Evolutionary conservation across 2,888 invertebrate species (phyloP).

Genomic region (Lamproptera curius): DNA sequence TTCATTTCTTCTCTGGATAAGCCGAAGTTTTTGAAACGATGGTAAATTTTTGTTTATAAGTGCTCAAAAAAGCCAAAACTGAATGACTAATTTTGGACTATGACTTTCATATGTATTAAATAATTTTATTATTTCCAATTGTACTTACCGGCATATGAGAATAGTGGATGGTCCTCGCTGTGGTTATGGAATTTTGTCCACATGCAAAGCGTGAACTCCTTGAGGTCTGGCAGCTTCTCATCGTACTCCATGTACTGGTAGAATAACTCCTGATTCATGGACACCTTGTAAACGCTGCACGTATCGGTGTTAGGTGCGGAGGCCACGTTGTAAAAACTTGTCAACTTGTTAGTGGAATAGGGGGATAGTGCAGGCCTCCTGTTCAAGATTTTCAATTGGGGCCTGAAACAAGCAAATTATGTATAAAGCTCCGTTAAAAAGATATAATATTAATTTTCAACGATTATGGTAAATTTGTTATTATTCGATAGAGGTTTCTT

Average conservation of each 20-base stretch:
- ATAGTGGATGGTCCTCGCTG: slow-evolving; percentile 88
- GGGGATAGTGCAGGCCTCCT: slow-evolving; percentile 41
- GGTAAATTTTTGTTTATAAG: too few species aligned
- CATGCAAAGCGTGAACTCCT: slow-evolving; percentile 90
- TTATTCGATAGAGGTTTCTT: too few species aligned
- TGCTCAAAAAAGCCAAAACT: neutral
- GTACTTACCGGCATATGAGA: slow-evolving; percentile 87
- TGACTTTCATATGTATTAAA: neutral
- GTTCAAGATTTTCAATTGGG: slow-evolving; percentile 56
- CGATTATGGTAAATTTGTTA: too few species aligned
- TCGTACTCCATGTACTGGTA: slow-evolving; percentile 87
- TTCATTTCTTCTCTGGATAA: neutral
- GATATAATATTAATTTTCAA: too few species aligned
- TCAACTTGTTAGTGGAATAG: slow-evolving; percentile 42
- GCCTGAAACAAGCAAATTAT: slow-evolving; percentile 34
- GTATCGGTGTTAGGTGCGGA: slow-evolving; percentile 59
- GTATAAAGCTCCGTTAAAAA: neutral
- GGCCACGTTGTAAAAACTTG: slow-evolving; percentile 31
- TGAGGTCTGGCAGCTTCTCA: slow-evolving; percentile 83
- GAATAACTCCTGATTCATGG: slow-evolving; percentile 82
- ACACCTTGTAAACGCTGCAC: slow-evolving; percentile 84
- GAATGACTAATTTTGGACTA: neutral
- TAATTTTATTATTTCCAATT: neutral
- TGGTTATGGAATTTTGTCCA: slow-evolving; percentile 92
- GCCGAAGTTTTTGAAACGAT: neutral